Evolutionary conservation across 2,113 vertebrate genomes (phyloP).

Genomic region (Onychostoma macrolepis): DNA sequence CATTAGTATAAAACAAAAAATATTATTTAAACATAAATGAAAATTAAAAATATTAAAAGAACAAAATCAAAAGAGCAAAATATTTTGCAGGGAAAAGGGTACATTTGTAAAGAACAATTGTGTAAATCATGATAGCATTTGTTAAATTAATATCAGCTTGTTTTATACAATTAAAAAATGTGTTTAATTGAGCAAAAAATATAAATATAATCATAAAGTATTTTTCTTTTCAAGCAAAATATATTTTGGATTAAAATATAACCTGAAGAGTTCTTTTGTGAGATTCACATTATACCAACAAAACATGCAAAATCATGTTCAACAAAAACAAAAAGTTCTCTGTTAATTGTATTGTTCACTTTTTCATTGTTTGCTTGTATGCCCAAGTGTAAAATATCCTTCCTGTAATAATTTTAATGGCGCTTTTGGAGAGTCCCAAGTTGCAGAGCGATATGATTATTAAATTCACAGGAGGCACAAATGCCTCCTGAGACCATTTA

Average conservation of each 20-base stretch:
- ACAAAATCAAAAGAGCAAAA: background rate
- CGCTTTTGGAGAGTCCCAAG: conserved; percentile 5
- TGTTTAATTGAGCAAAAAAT: background rate
- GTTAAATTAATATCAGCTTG: background rate
- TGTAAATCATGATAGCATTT: background rate
- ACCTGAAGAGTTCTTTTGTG: background rate
- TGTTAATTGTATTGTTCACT: conserved; percentile 21
- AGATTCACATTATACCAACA: background rate
- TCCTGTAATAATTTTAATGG: conserved; percentile 43
- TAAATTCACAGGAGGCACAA: background rate
- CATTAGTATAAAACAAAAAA: background rate
- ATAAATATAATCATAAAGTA: background rate
- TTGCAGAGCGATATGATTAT: conserved; percentile 14
- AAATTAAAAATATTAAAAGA: too few species aligned
- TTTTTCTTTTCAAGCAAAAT: background rate
- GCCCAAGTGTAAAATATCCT: conserved; percentile 13
- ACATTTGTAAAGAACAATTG: background rate
- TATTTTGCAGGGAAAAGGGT: background rate
- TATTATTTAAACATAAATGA: background rate
- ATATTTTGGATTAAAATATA: background rate
- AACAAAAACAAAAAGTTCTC: background rate
- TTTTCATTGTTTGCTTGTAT: background rate
- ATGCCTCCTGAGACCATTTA: conserved; percentile 38
- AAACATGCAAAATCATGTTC: background rate
- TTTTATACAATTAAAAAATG: background rate